Percentiles rank a stretch among this genome's conserved stretches.
Evolutionary conservation across 2,797 vertebrate genomes (phyloP).

Genomic region (Neosalanx taihuensis): DNA sequence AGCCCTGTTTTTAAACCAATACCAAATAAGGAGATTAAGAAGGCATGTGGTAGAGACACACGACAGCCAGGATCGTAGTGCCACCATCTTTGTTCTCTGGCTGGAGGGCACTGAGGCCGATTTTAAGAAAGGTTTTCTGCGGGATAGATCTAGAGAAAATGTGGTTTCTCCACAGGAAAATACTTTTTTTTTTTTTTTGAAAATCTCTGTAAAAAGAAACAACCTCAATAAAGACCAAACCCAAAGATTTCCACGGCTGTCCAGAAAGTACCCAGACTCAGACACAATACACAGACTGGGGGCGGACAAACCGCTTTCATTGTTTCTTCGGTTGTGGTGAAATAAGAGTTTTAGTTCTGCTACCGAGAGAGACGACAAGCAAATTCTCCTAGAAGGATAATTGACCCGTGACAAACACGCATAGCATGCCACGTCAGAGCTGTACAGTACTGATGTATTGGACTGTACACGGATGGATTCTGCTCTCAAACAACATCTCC

Average conservation of each 20-base stretch:
- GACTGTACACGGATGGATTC: not conserved
- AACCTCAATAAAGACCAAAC: constrained; percentile 43
- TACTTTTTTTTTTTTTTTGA: constrained; percentile 55
- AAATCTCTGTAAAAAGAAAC: constrained; percentile 35
- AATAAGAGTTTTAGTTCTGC: not conserved
- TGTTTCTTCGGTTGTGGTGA: not conserved
- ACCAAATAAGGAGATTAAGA: too few relatives aligned
- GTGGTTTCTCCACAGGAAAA: constrained; percentile 59
- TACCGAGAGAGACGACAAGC: not conserved
- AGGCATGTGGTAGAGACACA: constrained; percentile 7
- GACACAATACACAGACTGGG: constrained; percentile 6
- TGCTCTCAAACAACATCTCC: constrained; percentile 6
- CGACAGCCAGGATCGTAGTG: not conserved
- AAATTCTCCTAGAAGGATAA: not conserved
- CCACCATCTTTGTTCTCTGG: not conserved
- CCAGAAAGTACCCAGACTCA: constrained; percentile 27
- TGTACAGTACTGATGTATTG: not conserved
- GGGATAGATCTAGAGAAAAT: constrained; percentile 7
- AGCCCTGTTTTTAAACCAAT: too few relatives aligned
- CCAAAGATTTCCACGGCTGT: constrained; percentile 37
- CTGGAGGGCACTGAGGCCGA: too few relatives aligned
- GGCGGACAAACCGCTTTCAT: not conserved
- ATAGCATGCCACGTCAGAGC: too few relatives aligned
- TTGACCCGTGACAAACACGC: not conserved
- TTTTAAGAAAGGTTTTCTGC: not conserved